A percentile compares a stretch with the other conserved stretches of the same genome.
phyloP scores from a whole-genome alignment of 1,140 invertebrate genomes.

The Ridgeia piscesae region DNA sequence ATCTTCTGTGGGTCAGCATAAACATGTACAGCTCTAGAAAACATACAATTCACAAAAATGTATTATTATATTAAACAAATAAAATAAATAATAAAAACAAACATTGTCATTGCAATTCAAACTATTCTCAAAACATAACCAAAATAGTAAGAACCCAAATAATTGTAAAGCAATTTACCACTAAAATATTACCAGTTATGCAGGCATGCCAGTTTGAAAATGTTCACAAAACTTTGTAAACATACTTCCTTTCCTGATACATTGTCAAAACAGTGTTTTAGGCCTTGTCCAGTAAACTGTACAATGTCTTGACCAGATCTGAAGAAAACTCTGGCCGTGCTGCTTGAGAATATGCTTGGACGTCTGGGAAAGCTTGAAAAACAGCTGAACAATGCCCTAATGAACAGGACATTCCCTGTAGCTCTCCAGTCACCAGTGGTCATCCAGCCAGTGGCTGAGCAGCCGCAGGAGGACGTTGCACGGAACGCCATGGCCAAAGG shows the following conservation, averaged over 20 bases:
- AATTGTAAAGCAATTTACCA: neutral
- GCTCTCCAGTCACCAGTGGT: neutral
- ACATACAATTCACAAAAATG: no score
- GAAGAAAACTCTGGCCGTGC: conserved; percentile 52
- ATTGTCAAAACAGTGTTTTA: no score
- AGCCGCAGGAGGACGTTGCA: neutral
- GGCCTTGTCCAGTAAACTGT: neutral
- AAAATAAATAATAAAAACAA: no score
- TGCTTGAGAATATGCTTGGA: conserved; percentile 48
- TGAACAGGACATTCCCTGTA: neutral
- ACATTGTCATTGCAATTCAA: no score
- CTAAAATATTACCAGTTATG: neutral
- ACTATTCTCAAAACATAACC: no score
- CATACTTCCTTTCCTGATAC: neutral
- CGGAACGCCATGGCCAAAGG: neutral
- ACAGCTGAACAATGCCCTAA: neutral
- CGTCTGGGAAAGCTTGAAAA: conserved; percentile 43
- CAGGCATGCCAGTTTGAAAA: neutral
- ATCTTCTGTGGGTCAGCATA: neutral
- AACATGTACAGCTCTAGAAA: no score
- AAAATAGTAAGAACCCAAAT: no score
- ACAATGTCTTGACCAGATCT: conserved; percentile 38
- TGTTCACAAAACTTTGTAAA: conserved; percentile 6
- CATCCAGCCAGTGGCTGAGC: neutral
- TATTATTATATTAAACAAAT: no score